phyloP scores from a whole-genome alignment of 2,113 vertebrate genomes.

The Indicator maculatus region DNA sequence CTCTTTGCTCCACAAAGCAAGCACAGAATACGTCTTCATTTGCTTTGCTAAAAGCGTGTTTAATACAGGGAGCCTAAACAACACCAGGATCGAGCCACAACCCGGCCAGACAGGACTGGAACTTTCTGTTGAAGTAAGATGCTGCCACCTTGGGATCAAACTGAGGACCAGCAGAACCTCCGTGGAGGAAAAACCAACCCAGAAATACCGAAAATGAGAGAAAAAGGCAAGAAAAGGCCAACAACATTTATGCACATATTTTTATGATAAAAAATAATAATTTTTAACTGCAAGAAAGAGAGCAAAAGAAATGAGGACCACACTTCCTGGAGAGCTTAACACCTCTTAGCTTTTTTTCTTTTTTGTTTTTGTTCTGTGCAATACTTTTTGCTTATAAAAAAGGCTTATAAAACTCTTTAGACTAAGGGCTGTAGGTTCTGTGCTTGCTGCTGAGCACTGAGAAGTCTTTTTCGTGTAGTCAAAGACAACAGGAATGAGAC shows the following conservation, averaged over 20 bases:
- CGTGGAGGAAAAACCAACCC: fast-evolving
- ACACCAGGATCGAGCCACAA: background rate
- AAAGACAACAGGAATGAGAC: background rate
- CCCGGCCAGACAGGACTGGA: background rate
- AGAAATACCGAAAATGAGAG: background rate
- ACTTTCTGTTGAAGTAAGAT: conserved; percentile 20
- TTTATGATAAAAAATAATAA: background rate
- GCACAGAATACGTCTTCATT: background rate
- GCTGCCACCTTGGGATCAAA: conserved; percentile 74
- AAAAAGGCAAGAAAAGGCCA: background rate
- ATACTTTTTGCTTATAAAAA: background rate
- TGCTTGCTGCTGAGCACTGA: background rate
- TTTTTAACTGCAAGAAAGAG: background rate
- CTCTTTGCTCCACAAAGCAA: background rate
- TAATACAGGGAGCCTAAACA: background rate
- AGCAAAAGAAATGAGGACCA: background rate
- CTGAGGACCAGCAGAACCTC: background rate
- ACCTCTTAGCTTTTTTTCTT: background rate
- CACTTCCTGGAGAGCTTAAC: background rate
- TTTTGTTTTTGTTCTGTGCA: background rate
- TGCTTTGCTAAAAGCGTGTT: background rate
- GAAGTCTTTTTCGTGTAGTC: background rate
- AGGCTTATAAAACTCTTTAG: background rate
- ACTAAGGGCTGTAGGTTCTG: background rate
- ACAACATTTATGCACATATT: background rate